Percentiles rank a stretch among this genome's conserved stretches.
Evolutionary conservation across 35 echinoderm and acorn worm genomes (phyloP).

Genomic region (Lytechinus pictus): DNA sequence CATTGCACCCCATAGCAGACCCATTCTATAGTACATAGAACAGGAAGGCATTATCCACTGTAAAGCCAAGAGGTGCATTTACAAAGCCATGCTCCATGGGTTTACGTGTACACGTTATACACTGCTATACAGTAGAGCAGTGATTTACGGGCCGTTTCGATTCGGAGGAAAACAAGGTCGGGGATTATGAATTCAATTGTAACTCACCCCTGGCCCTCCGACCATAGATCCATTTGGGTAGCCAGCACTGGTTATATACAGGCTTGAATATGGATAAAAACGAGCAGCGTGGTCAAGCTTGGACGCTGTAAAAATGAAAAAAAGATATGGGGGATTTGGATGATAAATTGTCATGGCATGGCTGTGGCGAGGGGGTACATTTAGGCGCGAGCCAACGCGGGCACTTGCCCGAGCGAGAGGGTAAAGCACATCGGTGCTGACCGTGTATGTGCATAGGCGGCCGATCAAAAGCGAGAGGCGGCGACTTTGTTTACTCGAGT

Average conservation of each 20-base stretch:
- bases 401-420: neutral
- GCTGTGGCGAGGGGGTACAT: neutral
- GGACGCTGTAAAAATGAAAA: conserved; percentile 42
- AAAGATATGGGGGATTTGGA: neutral
- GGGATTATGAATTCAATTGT: conserved; percentile 9
- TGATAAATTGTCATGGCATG: neutral
- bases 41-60: neutral
- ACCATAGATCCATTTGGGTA: conserved; percentile 73
- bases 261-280: conserved; percentile 55
- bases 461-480: neutral
- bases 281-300: conserved; percentile 66
- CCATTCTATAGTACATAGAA: neutral
- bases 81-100: conserved; percentile 18
- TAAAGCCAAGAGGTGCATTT: conserved; percentile 23
- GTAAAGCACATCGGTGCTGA: neutral
- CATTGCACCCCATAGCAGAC: neutral
- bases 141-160: conserved; percentile 43
- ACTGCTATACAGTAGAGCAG: neutral
- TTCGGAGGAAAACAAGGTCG: conserved; percentile 31
- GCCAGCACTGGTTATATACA: conserved; percentile 60
- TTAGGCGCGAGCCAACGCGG: neutral
- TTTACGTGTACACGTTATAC: conserved; percentile 12
- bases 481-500: conserved; percentile 34
- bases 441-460: neutral
- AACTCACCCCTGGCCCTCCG: conserved; percentile 60